Evolutionary conservation across 2,113 vertebrate species (phyloP).

Genomic region (Daboia siamensis): DNA sequence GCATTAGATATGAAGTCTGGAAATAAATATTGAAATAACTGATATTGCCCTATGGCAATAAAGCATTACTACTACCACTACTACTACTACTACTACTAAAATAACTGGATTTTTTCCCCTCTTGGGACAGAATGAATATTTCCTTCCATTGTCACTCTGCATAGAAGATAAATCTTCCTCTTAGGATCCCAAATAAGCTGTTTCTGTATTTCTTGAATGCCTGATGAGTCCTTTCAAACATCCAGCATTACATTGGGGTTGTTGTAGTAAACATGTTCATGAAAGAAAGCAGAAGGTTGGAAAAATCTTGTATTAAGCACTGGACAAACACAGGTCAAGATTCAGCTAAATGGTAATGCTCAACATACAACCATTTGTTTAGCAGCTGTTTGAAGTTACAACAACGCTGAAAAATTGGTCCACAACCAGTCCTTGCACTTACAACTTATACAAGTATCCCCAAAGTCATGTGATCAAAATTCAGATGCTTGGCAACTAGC

Average conservation of each 20-base stretch:
- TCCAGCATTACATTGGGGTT: constrained; percentile 40
- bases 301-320: background rate
- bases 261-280: background rate
- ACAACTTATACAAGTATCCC: background rate
- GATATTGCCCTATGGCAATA: background rate
- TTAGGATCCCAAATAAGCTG: constrained; percentile 58
- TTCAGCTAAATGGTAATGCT: background rate
- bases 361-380: background rate
- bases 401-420: background rate
- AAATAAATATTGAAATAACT: constrained; percentile 64
- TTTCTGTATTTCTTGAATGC: constrained; percentile 21
- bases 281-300: background rate
- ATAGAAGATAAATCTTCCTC: constrained; percentile 52
- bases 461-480: background rate
- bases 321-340: background rate
- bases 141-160: constrained; percentile 63
- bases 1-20: constrained; percentile 57
- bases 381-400: background rate
- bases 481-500: background rate
- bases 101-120: constrained; percentile 56
- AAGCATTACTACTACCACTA: background rate
- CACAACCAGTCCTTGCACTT: background rate
- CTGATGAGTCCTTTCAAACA: constrained; percentile 46
- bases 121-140: constrained; percentile 64
- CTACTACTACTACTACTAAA: constrained; percentile 33